Percentiles rank a stretch among this genome's conserved stretches.
Evolutionary conservation across 2,888 invertebrate species (phyloP).

Genomic region (Nymphalis polychloros): DNA sequence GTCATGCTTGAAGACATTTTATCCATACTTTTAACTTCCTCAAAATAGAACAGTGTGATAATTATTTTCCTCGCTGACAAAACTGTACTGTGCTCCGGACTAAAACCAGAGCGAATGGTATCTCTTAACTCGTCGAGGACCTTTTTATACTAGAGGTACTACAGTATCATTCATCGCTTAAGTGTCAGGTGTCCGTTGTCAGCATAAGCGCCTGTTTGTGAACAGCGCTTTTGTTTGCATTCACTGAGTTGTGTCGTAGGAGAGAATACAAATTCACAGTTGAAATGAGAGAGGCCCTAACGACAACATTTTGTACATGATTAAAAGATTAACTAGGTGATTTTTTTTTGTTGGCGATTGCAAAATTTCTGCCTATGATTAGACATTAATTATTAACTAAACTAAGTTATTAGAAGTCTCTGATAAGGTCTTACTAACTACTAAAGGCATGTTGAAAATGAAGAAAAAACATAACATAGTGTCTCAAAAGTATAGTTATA

Average conservation of each 20-base stretch:
- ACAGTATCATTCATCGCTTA: constrained; percentile 64
- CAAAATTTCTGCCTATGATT: no score
- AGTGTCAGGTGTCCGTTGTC: constrained; percentile 73
- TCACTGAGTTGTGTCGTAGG: constrained; percentile 59
- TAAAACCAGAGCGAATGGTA: constrained; percentile 75
- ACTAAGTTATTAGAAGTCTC: no score
- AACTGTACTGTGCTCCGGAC: constrained; percentile 66
- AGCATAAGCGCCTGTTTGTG: constrained; percentile 62
- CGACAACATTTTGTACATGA: not conserved
- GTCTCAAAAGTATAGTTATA: no score
- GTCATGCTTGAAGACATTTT: constrained; percentile 80
- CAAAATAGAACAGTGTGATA: constrained; percentile 29
- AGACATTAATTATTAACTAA: no score
- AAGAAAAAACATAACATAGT: no score
- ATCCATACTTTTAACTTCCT: constrained; percentile 73
- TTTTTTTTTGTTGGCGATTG: no score
- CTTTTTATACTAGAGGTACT: constrained; percentile 60
- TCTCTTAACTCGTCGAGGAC: constrained; percentile 43
- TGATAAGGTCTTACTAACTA: no score
- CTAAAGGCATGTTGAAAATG: no score
- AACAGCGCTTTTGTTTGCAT: constrained; percentile 60
- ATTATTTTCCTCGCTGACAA: constrained; percentile 44
- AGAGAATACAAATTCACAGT: constrained; percentile 20
- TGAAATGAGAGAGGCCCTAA: constrained; percentile 6
- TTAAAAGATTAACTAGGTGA: no score